Evolutionary conservation across 1,140 invertebrate genomes (phyloP).

Genomic region (Drosophila ercepeae): DNA sequence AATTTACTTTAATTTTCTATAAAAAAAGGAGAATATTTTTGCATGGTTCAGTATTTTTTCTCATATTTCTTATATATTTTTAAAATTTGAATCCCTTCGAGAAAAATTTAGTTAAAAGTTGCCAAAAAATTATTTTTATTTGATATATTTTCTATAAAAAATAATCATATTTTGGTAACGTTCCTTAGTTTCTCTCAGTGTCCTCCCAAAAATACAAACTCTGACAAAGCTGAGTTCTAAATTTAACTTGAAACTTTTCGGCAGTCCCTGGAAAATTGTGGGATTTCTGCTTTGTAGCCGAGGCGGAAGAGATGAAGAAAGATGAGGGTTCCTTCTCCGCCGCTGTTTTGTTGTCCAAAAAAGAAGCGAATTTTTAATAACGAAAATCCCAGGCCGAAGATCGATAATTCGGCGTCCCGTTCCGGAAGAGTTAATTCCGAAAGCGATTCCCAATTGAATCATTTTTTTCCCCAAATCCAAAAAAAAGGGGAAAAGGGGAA

Average conservation of each 20-base stretch:
- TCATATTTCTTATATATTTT: no score
- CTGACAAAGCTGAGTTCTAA: constrained; percentile 23
- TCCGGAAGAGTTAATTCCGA: neutral
- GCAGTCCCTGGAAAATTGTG: constrained; percentile 8
- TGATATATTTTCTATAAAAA: no score
- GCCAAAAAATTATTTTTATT: no score
- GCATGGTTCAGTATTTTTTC: no score
- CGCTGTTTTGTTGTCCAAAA: no score
- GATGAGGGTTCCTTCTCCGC: neutral
- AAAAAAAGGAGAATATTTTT: no score
- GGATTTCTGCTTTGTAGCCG: constrained; percentile 16
- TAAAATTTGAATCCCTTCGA: no score
- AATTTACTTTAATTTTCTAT: no score
- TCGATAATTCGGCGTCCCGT: no score
- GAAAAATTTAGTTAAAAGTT: no score
- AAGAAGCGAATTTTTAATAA: constrained; percentile 18
- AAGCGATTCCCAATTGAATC: constrained; percentile 1
- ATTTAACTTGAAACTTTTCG: constrained; percentile 34
- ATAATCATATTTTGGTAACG: no score
- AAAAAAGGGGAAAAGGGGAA: neutral
- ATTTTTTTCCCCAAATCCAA: no score
- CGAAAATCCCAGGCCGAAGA: neutral
- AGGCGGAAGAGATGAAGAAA: constrained; percentile 22
- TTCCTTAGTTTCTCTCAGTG: constrained; percentile 25
- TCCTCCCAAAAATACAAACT: neutral